Percentiles rank a stretch among this genome's conserved stretches.
These are phyloP conservation scores for Rhinolophus ferrumequinum DNA, from an alignment of 2,113 vertebrate species.

Conservation along the genomic window DNA sequence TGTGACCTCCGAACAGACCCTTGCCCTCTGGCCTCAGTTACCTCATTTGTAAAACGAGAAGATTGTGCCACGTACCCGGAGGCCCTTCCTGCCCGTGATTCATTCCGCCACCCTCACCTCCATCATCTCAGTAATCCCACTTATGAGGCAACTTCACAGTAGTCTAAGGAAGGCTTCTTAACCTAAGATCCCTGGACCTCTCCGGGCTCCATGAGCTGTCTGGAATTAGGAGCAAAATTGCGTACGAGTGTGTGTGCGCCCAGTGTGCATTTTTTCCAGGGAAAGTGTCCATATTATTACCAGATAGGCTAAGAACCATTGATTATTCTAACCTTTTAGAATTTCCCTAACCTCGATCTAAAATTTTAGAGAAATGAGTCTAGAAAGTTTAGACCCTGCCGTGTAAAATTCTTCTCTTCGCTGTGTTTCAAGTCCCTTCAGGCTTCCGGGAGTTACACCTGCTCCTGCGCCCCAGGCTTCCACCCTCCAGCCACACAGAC, in stretches of 20 bases:
- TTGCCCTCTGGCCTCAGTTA: neutral
- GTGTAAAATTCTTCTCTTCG: neutral
- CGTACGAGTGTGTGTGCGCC: neutral
- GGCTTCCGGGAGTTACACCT: neutral
- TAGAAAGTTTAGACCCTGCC: neutral
- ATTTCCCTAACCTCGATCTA: neutral
- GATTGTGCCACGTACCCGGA: neutral
- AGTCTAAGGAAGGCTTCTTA: neutral
- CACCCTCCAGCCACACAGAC: neutral
- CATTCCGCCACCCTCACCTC: neutral
- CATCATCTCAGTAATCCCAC: accelerated
- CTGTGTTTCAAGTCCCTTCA: neutral
- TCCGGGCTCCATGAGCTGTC: neutral
- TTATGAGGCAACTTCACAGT: neutral
- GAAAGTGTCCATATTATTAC: neutral
- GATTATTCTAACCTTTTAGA: neutral
- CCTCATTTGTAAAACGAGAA: neutral
- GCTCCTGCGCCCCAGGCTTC: neutral
- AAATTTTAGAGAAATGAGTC: neutral
- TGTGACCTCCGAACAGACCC: neutral
- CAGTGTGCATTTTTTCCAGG: neutral
- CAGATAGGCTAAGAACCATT: neutral
- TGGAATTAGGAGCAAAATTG: neutral
- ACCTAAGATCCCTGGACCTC: neutral
- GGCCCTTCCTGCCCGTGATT: neutral